A percentile compares a stretch with the other conserved stretches of the same genome.
Evolutionary conservation across 2,888 invertebrate genomes (phyloP).

Genomic region (Antheraea assamensis): DNA sequence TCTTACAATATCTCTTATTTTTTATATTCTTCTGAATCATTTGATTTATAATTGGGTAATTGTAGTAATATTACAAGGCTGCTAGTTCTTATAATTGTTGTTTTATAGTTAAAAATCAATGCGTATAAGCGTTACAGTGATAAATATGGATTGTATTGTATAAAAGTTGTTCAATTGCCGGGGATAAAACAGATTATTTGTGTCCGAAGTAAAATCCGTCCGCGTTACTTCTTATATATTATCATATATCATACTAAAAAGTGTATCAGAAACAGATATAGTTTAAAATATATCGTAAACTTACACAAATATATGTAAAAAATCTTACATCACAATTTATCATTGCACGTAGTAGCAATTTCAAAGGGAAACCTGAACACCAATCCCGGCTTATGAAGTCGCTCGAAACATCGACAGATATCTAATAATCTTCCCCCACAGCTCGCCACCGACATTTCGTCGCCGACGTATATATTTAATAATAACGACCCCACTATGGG

Average conservation of each 20-base stretch:
- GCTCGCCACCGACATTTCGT: slow-evolving; percentile 51
- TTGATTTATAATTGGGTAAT: no score
- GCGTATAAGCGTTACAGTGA: no score
- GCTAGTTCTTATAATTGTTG: no score
- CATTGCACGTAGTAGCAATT: background rate
- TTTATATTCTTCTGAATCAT: no score
- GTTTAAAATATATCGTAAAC: background rate
- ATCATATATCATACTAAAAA: background rate
- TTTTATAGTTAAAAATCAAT: no score
- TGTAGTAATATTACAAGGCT: no score
- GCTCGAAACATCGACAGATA: slow-evolving; percentile 13
- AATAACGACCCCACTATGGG: slow-evolving; percentile 62
- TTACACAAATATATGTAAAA: background rate
- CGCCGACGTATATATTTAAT: slow-evolving; percentile 75
- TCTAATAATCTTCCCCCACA: slow-evolving; percentile 21
- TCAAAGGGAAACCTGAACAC: slow-evolving; percentile 10
- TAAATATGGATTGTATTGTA: no score
- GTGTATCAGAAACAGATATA: background rate
- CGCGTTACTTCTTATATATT: no score
- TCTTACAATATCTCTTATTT: no score
- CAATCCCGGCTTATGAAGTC: slow-evolving; percentile 14
- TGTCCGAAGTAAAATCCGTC: no score
- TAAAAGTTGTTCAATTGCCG: no score
- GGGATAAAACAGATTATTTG: no score
- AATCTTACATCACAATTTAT: background rate